Conservation (phyloP, 2,113 vertebrate species). For the Gracilinanus agilis region DNA sequence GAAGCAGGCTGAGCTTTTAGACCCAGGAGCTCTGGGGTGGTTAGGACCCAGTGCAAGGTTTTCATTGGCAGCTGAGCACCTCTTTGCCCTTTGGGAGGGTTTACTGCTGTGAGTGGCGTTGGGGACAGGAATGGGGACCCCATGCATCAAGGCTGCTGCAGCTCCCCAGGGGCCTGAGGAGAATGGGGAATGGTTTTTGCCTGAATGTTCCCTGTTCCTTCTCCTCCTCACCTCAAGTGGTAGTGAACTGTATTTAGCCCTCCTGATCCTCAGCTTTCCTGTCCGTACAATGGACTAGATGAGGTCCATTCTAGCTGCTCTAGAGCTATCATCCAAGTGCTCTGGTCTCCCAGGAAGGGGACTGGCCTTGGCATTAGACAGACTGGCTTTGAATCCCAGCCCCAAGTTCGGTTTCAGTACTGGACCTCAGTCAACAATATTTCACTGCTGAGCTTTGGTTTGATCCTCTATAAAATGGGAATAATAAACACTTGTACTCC, state of each 20-base stretch:
- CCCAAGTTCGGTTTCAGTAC: background rate
- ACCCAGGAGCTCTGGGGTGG: background rate
- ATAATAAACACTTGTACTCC: background rate
- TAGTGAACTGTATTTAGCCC: background rate
- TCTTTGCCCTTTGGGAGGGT: background rate
- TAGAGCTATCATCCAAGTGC: background rate
- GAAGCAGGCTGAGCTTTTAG: too few relatives aligned
- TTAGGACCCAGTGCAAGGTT: background rate
- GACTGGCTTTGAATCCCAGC: background rate
- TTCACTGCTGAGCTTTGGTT: background rate
- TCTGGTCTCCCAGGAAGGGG: background rate
- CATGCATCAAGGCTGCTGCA: accelerated
- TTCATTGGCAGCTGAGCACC: background rate
- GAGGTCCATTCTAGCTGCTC: background rate
- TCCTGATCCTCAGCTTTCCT: background rate
- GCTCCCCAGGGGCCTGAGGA: background rate
- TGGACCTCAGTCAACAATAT: background rate
- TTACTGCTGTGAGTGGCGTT: too few relatives aligned
- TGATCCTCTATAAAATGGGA: background rate
- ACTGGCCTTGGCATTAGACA: background rate
- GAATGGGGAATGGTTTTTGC: accelerated
- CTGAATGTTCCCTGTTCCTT: accelerated
- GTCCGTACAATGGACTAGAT: background rate
- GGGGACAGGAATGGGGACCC: too few relatives aligned
- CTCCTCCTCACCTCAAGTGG: background rate